Evolutionary conservation across 2,888 invertebrate genomes (phyloP).

Genomic region (Drosophila macrospina): DNA sequence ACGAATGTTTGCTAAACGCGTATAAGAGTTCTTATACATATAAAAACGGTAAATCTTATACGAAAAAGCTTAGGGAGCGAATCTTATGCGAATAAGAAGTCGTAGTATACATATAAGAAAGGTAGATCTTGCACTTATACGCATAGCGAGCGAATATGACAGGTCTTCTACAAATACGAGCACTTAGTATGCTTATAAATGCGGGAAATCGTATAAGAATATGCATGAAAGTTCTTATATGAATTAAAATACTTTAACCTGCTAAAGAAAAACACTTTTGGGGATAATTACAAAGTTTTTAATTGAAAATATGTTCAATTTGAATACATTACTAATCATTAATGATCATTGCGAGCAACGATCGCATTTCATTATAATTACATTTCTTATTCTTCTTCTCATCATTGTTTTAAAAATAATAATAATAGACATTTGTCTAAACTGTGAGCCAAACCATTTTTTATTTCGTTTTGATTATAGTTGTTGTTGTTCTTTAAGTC

Average conservation of each 20-base stretch:
- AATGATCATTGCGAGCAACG: conserved; percentile 4
- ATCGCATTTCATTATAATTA: conserved; percentile 7
- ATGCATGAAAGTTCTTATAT: too few relatives aligned
- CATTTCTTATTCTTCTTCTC: not conserved
- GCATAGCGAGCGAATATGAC: too few relatives aligned
- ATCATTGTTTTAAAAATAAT: not conserved
- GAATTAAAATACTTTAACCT: not conserved
- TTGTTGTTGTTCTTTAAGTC: conserved; percentile 3
- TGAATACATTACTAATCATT: conserved; percentile 13
- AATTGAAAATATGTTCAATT: conserved; percentile 28
- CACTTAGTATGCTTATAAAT: too few relatives aligned
- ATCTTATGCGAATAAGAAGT: too few relatives aligned
- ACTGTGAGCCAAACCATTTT: conserved; percentile 6
- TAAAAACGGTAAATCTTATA: too few relatives aligned
- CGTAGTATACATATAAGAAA: too few relatives aligned
- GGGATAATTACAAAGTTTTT: conserved; percentile 18
- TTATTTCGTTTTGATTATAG: not conserved
- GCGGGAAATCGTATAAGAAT: too few relatives aligned
- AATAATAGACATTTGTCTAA: conserved; percentile 2
- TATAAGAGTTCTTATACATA: too few relatives aligned
- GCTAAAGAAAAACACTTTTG: conserved; percentile 15
- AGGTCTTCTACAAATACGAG: too few relatives aligned
- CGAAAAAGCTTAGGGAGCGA: too few relatives aligned
- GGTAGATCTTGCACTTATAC: too few relatives aligned
- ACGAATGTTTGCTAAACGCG: too few relatives aligned